A percentile compares a stretch with the other conserved stretches of the same genome.
Evolutionary conservation across 2,113 vertebrate genomes (phyloP).

Genomic region (Zeus faber): DNA sequence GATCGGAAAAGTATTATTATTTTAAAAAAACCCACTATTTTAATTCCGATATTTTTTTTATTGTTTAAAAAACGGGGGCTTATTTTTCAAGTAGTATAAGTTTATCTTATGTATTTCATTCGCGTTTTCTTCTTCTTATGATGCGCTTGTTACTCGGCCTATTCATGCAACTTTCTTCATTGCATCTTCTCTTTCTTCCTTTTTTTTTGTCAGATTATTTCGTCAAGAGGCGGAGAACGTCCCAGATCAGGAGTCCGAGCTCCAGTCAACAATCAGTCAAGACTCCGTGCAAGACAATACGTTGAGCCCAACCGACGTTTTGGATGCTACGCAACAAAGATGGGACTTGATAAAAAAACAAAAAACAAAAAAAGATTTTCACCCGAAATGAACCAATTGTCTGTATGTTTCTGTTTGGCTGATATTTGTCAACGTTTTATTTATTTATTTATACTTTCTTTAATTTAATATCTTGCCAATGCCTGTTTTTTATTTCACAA

Average conservation of each 20-base stretch:
- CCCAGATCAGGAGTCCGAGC: conserved; percentile 62
- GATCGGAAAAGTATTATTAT: not conserved
- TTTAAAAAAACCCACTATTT: not conserved
- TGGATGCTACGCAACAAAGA: conserved; percentile 10
- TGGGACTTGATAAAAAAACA: too few species aligned
- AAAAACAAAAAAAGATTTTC: too few species aligned
- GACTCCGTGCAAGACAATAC: conserved; percentile 78
- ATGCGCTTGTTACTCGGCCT: too few species aligned
- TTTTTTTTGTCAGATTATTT: conserved; percentile 77
- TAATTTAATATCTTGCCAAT: conserved; percentile 25
- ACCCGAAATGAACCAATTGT: too few species aligned
- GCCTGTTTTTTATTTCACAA: conserved; percentile 11
- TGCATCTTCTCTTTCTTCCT: not conserved
- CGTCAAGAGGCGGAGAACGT: conserved; percentile 73
- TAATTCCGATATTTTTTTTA: too few species aligned
- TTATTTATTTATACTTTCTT: conserved; percentile 49
- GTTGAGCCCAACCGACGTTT: conserved; percentile 60
- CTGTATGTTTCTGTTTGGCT: too few species aligned
- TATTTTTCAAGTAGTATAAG: too few species aligned
- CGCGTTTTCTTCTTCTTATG: too few species aligned
- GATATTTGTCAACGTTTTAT: too few species aligned
- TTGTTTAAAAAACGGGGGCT: too few species aligned
- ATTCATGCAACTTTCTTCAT: not conserved
- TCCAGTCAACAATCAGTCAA: conserved; percentile 62
- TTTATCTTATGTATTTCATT: too few species aligned